Conservation (phyloP, 2,113 vertebrate genomes). For the Oryzias woworae region DNA sequence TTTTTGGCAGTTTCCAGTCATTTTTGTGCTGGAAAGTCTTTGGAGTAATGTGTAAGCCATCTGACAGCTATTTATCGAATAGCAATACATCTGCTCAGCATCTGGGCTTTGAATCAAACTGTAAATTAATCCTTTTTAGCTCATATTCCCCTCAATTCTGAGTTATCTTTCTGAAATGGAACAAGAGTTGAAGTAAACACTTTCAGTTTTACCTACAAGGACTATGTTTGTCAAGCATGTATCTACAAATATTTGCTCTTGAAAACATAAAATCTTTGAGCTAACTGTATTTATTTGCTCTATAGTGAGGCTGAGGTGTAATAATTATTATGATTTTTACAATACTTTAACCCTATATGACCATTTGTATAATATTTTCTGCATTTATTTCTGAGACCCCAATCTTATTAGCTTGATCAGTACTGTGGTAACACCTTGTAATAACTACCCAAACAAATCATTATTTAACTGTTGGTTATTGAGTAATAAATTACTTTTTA, state of each 20-base stretch:
- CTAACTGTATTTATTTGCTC: too few species aligned
- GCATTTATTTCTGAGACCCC: too few species aligned
- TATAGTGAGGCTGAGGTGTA: too few species aligned
- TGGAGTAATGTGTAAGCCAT: constrained; percentile 59
- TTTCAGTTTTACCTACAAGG: not conserved
- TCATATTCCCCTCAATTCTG: constrained; percentile 12
- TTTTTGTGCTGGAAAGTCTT: constrained; percentile 37
- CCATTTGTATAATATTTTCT: too few species aligned
- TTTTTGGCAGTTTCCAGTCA: constrained; percentile 24
- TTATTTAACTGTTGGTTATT: too few species aligned
- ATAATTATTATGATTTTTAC: too few species aligned
- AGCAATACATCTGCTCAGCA: constrained; percentile 16
- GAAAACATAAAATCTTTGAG: too few species aligned
- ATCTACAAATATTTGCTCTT: not conserved
- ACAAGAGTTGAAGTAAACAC: constrained; percentile 9
- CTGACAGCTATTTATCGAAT: constrained; percentile 60
- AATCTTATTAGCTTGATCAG: too few species aligned
- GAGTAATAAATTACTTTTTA: too few species aligned
- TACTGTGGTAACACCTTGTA: too few species aligned
- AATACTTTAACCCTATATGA: too few species aligned
- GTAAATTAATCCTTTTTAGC: constrained; percentile 28
- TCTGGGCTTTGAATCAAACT: constrained; percentile 56
- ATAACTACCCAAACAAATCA: too few species aligned
- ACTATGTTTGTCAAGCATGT: not conserved
- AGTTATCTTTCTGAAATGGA: constrained; percentile 28